phyloP scores from a whole-genome alignment of 2,888 invertebrate genomes.

The Rotaria socialis region DNA sequence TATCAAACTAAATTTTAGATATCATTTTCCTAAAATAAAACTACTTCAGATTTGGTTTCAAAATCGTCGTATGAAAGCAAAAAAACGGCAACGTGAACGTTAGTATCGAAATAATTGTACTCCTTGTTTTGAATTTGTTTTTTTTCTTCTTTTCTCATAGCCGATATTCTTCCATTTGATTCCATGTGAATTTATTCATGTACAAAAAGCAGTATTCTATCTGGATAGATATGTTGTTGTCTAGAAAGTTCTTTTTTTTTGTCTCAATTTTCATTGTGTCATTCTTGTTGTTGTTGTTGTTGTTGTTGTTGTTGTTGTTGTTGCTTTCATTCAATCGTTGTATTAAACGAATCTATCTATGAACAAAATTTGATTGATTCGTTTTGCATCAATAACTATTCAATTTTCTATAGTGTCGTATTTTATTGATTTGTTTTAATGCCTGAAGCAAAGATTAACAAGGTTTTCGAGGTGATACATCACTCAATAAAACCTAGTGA shows the following conservation, averaged over 20 bases:
- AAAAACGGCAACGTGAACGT: conserved; percentile 57
- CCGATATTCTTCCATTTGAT: neutral
- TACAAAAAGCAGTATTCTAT: conserved; percentile 13
- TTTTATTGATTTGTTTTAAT: conserved; percentile 18
- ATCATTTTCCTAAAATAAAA: conserved; percentile 67
- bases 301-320: neutral
- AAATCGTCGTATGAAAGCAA: conserved; percentile 60
- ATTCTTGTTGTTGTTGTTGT: neutral
- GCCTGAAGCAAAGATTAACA: conserved; percentile 35
- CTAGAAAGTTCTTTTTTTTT: neutral
- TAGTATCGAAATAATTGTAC: neutral
- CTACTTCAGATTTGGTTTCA: conserved; percentile 57
- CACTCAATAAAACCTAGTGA: conserved; percentile 21
- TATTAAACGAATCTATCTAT: neutral
- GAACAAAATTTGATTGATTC: neutral
- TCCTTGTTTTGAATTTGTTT: neutral
- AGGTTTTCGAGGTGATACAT: neutral
- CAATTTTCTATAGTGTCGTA: neutral
- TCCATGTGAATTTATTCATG: conserved; percentile 1
- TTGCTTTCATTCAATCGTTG: neutral
- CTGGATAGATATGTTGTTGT: neutral
- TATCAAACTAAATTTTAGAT: neutral
- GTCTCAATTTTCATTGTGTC: neutral
- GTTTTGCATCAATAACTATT: conserved; percentile 7
- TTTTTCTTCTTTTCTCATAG: conserved; percentile 33